Evolutionary conservation across 1,140 invertebrate species (phyloP).

Genomic region (Papilio polyxenes): DNA sequence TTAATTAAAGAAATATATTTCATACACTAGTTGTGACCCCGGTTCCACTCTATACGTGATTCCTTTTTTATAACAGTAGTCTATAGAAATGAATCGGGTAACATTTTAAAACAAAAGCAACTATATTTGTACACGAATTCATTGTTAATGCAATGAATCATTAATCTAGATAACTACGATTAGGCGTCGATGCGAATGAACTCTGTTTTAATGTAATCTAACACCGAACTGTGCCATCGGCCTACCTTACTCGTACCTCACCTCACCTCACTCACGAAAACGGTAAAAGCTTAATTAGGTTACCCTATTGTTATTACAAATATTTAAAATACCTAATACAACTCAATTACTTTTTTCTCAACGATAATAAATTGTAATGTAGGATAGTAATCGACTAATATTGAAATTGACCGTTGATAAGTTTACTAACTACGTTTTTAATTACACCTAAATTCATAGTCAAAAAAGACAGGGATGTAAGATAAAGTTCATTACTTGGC

Average conservation of each 20-base stretch:
- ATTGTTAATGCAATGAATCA: constrained; percentile 70
- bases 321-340: constrained; percentile 38
- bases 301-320: constrained; percentile 52
- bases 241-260: constrained; percentile 50
- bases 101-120: constrained; percentile 20
- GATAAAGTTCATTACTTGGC: not conserved
- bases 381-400: not conserved
- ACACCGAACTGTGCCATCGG: constrained; percentile 74
- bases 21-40: not conserved
- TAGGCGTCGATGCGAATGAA: constrained; percentile 75
- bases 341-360: not conserved
- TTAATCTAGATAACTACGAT: constrained; percentile 73
- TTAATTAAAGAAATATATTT: not conserved
- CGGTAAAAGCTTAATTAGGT: constrained; percentile 56
- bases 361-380: not conserved
- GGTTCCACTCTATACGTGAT: not conserved
- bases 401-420: too few species aligned
- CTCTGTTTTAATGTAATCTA: constrained; percentile 75
- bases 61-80: not conserved
- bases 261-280: constrained; percentile 73
- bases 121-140: constrained; percentile 46
- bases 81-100: not conserved
- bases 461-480: too few species aligned
- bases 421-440: too few species aligned
- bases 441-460: too few species aligned